Evolutionary conservation across 2,113 vertebrate species (phyloP), one percentile per base, ranked within the genome.

Genomic region (Archilochus colubris): DNA sequence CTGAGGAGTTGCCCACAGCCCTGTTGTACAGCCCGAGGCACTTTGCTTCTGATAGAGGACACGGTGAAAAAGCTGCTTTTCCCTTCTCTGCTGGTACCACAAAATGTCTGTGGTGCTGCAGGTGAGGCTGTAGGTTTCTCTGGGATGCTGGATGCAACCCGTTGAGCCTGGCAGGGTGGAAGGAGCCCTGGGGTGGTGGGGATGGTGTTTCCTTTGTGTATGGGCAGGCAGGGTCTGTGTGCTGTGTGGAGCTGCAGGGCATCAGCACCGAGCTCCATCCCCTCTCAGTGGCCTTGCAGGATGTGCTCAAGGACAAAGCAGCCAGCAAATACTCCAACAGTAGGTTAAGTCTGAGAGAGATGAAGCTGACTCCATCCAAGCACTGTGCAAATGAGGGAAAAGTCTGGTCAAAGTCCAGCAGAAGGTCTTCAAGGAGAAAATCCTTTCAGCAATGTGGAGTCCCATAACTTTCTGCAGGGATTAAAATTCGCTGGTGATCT

Each of bases 11-110:
- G 51, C 51, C 51, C 23, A 30, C 28, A 30, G 33, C 38, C 24
- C n/a, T 13, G 6, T 8, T 8, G 14, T 25, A 30, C 44, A 27
- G 51, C 33, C 25, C 0, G 0, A 31, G n/a, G 16, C 24, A 10
- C 36, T 23, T 10, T 13, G 43, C 23, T 74, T 43, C 67, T 76
- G 54, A 4, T 5, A 23, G 27, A 79, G 20, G 22, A n/a, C 1
- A 1, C 24, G 18, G 9, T 16, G 38, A 1, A 61, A 76, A 83
- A 72, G 14, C 23, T 11, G 3, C 14, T 74, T 79, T 36, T 2
- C 4, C 31, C 17, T 48, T 46, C 40, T 14, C 50, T 57, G 7
- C 61, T 24, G 69, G 21, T 28, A 11, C 2, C 36, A 23, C 61
- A 59, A 10, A 18, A 31, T 24, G 43, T 40, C 44, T 54, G 50